Evolutionary conservation across 2,797 vertebrate species (phyloP).

Genomic region (Masticophis lateralis): DNA sequence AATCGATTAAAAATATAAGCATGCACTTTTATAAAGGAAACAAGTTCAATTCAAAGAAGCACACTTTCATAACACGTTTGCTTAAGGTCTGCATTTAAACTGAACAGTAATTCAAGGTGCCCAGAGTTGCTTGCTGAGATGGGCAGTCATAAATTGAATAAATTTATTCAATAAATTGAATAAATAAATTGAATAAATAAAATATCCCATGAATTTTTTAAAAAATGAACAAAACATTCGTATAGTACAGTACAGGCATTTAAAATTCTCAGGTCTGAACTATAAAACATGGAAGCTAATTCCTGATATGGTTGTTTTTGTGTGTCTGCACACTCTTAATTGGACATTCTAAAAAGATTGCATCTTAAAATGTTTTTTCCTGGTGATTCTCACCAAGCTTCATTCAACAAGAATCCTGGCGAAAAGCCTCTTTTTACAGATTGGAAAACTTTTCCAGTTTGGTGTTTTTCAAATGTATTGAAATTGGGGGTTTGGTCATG

Average conservation of each 20-base stretch:
- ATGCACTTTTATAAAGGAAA: not conserved
- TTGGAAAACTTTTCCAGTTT: not conserved
- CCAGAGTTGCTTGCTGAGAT: not conserved
- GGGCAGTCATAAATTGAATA: not conserved
- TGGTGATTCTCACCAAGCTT: not conserved
- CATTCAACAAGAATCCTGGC: not conserved
- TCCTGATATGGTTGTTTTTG: not conserved
- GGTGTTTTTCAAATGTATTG: not conserved
- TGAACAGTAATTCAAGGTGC: not conserved
- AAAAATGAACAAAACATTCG: not conserved
- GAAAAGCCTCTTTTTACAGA: not conserved
- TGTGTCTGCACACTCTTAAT: not conserved
- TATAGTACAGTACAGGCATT: not conserved
- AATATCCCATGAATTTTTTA: not conserved
- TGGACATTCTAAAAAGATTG: not conserved
- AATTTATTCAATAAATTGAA: not conserved
- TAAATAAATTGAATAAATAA: not conserved
- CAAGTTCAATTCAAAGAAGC: not conserved
- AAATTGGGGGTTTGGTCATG: not conserved
- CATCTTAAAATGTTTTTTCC: not conserved
- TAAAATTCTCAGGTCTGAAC: not conserved
- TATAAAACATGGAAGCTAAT: not conserved
- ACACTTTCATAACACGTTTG: not conserved
- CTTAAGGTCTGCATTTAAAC: not conserved
- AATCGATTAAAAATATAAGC: not conserved